A percentile compares a stretch with the other conserved stretches of the same genome.
Evolutionary conservation across 2,113 vertebrate species (phyloP).

Genomic region (Dolichotis patagonum): DNA sequence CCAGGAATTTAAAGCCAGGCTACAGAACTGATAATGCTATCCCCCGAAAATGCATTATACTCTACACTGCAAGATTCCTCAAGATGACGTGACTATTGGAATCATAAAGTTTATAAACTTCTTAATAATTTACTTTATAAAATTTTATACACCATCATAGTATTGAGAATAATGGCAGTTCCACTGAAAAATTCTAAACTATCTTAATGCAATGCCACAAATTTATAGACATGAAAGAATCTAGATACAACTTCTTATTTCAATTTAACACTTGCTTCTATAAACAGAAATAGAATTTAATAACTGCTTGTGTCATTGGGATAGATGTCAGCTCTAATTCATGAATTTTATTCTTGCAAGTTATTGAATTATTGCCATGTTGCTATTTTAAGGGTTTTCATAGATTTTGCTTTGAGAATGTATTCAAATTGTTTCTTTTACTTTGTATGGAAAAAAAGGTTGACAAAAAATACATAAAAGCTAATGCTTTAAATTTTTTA

Average conservation of each 20-base stretch:
- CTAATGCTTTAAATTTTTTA: not conserved
- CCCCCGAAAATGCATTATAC: not conserved
- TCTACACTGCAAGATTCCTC: not conserved
- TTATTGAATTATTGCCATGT: conserved; percentile 64
- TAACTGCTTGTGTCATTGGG: conserved; percentile 28
- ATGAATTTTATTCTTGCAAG: conserved; percentile 59
- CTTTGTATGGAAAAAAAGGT: conserved; percentile 40
- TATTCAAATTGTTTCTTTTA: conserved; percentile 27
- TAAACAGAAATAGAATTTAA: conserved; percentile 50
- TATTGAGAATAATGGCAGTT: conserved; percentile 51
- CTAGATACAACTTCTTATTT: conserved; percentile 43
- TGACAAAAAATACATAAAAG: not conserved
- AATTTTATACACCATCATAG: conserved; percentile 21
- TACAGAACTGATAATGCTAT: not conserved
- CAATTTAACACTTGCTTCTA: conserved; percentile 59
- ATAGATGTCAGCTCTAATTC: conserved; percentile 25
- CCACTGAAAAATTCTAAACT: conserved; percentile 8
- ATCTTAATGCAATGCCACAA: conserved; percentile 49
- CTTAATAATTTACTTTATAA: conserved; percentile 48
- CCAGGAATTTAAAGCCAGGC: not conserved
- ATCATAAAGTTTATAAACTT: not conserved
- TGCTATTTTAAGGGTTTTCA: conserved; percentile 75
- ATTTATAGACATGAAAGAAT: conserved; percentile 37
- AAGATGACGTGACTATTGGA: conserved; percentile 10
- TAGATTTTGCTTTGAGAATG: conserved; percentile 65